phyloP scores from a whole-genome alignment of 2,797 vertebrate genomes.

The Hyperoplus lanceolatus region DNA sequence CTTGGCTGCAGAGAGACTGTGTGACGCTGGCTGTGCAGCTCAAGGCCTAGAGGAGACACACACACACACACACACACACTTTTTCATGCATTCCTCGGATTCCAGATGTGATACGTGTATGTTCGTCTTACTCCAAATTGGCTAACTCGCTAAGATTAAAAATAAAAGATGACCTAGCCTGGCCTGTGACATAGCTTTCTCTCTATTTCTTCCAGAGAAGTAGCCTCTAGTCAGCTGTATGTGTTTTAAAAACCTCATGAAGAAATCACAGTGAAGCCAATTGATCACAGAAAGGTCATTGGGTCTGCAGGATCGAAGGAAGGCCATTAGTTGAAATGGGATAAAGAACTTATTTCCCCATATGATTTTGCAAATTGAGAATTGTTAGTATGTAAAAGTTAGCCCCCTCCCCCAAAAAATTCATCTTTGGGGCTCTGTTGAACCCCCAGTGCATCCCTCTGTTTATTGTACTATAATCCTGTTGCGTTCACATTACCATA shows the following conservation, averaged over 20 bases:
- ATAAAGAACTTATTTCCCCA: background rate
- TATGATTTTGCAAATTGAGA: background rate
- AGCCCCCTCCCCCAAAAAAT: no score
- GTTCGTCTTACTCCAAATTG: conserved; percentile 15
- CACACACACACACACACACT: background rate
- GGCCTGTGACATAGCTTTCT: background rate
- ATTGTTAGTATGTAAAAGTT: no score
- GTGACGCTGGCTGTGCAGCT: conserved; percentile 45
- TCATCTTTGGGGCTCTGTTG: background rate
- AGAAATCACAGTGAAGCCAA: background rate
- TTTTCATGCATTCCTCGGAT: conserved; percentile 78
- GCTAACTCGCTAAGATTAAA: conserved; percentile 4
- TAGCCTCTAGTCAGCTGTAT: background rate
- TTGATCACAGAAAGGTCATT: background rate
- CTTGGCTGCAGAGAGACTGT: conserved; percentile 46
- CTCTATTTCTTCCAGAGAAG: background rate
- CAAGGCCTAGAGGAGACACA: conserved; percentile 54
- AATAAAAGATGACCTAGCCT: background rate
- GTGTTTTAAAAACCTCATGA: background rate
- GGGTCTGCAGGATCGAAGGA: background rate
- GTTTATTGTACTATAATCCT: background rate
- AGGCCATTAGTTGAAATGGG: background rate
- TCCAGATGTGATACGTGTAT: conserved; percentile 59
- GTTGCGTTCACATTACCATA: conserved; percentile 1
- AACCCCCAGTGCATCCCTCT: background rate